Evolutionary conservation across 1,140 invertebrate genomes (phyloP), one percentile per base, ranked within the genome.

Genomic region (Colletes gigas): DNA sequence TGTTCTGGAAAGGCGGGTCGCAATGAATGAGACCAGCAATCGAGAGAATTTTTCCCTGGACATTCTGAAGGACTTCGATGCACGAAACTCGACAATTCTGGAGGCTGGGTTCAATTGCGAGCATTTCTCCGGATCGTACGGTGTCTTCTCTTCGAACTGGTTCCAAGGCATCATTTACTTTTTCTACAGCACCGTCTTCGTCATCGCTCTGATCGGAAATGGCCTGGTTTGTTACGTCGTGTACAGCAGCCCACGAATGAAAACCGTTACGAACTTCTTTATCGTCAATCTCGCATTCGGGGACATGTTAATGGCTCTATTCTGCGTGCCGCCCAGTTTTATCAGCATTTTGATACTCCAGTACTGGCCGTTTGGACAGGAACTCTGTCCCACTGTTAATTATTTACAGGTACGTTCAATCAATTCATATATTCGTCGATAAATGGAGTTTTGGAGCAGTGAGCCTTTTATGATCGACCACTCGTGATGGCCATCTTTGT

Each of bases 251-350:
- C 95, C 96, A 0, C 94, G 96, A 50, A 98, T 98, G 97, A 95
- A 96, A 81, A 98, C 97, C 0, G 97, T 98, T 1, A 98, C 97
- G 3, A 98, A 98, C 88, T 97, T 96, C 88, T 97, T 98, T 89
- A 98, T 98, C 81, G 95, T 96, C 82, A 98, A 98, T 91, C 92
- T 98, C 72, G 97, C 97, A 0, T 92, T 98, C 10, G 97, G 97
- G 30, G 97, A 98, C 90, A 95, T 98, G 21, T 91, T 98, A 47
- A 97, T 98, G 95, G 96, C 97, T 0, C 83, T 98, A 2, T 96
- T 98, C 80, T 98, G 97, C 89, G 95, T 98, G n/a, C 97, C 97
- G 2, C 98, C 98, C 84, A 96, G 97, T 4, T 97, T 97, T 82
- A 94, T 98, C 1, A 95, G 97, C 4, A 95, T 95, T 41, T 92